phyloP scores from a whole-genome alignment of 2,113 vertebrate genomes.

The Astatoreochromis straeleni region DNA sequence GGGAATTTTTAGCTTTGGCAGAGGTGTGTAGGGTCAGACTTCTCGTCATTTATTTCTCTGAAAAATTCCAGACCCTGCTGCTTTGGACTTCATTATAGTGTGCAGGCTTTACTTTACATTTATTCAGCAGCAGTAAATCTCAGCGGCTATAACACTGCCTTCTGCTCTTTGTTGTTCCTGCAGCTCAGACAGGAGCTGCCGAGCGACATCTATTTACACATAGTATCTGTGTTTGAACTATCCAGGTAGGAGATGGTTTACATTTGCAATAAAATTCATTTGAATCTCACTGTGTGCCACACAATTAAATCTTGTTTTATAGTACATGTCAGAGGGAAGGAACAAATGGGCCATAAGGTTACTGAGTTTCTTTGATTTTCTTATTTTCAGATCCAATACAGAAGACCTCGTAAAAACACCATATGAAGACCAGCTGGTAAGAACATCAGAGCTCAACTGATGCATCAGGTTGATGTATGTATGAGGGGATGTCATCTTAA shows the following conservation, averaged over 20 bases:
- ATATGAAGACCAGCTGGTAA: neutral
- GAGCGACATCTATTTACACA: neutral
- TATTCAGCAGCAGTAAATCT: neutral
- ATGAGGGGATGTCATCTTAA: neutral
- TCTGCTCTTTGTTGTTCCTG: constrained; percentile 5
- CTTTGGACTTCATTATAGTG: neutral
- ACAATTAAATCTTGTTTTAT: neutral
- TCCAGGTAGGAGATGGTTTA: constrained; percentile 36
- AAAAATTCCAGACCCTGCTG: neutral
- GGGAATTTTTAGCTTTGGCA: neutral
- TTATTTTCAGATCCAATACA: neutral
- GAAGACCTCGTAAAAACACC: neutral
- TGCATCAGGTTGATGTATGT: neutral
- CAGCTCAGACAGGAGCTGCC: constrained; percentile 46
- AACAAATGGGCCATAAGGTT: neutral
- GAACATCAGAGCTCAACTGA: neutral
- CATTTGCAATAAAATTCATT: neutral
- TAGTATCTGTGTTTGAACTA: constrained; percentile 35
- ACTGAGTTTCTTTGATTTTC: neutral
- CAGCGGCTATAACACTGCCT: neutral
- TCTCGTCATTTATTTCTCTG: neutral
- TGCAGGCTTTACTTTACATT: neutral
- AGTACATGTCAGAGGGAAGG: neutral
- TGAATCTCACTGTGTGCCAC: neutral
- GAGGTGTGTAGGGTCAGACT: neutral